Conservation (phyloP, 2,888 invertebrate genomes). For the Himalopsyche anomala region DNA sequence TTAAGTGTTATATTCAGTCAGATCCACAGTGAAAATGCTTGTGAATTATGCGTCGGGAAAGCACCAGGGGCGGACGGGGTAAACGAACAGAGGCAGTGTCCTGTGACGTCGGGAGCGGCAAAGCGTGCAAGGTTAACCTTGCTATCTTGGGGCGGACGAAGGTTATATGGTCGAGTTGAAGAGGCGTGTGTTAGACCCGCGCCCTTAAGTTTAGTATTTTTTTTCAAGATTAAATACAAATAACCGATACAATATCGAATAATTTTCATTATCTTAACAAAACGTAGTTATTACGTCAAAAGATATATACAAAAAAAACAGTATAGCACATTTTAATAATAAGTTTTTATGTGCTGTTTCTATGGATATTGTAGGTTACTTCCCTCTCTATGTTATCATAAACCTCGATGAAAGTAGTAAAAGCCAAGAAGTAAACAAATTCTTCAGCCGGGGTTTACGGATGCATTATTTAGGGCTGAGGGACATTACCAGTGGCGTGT, state of each 20-base stretch:
- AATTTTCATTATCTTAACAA: too few species aligned
- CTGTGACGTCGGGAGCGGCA: not conserved
- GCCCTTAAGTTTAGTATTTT: not conserved
- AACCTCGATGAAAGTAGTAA: conserved; percentile 4
- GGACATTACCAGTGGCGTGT: not conserved
- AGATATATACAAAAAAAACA: too few species aligned
- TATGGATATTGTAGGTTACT: too few species aligned
- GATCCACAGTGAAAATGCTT: not conserved
- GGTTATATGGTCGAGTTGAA: not conserved
- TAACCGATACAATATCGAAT: too few species aligned
- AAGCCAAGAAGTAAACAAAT: conserved; percentile 24
- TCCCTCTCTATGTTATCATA: not conserved
- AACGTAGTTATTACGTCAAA: too few species aligned
- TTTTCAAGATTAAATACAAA: too few species aligned
- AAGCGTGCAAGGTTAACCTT: conserved; percentile 5
- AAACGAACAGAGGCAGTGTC: not conserved
- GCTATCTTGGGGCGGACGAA: not conserved
- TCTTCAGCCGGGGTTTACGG: not conserved
- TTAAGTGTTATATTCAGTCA: not conserved
- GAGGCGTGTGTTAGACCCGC: not conserved
- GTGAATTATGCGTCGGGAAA: not conserved
- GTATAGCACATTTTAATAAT: too few species aligned
- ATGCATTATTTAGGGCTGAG: not conserved
- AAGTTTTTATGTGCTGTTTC: too few species aligned
- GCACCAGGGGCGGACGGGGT: not conserved